Percentiles rank a stretch among this genome's conserved stretches.
Conservation (phyloP, 1,140 invertebrate species). For the Lasioglossum albipes region DNA sequence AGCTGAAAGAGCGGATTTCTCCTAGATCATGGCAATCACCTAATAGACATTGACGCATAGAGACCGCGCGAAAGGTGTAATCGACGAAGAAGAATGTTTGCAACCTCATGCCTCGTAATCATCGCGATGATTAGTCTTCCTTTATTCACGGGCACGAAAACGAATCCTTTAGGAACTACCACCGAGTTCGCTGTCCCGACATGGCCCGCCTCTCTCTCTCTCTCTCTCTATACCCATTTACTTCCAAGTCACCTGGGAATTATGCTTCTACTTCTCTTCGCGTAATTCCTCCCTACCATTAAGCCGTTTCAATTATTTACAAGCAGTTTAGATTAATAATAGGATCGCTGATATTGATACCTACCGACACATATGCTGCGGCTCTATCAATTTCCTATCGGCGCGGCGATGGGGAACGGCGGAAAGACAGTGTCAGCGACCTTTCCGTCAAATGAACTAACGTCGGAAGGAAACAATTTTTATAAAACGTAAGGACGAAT, state of each 20-base stretch:
- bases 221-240: conserved; percentile 40
- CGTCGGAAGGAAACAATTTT: too few species aligned
- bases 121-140: conserved; percentile 63
- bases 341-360: conserved; percentile 62
- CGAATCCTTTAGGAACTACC: conserved; percentile 62
- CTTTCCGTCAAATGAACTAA: too few species aligned
- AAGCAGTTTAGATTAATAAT: conserved; percentile 73
- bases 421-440: too few species aligned
- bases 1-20: neutral
- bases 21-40: conserved; percentile 16
- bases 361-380: neutral
- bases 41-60: conserved; percentile 35
- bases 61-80: conserved; percentile 35
- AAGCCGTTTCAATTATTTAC: conserved; percentile 72
- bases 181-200: conserved; percentile 44
- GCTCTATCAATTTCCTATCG: neutral
- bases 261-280: conserved; percentile 64
- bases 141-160: conserved; percentile 55
- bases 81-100: conserved; percentile 32
- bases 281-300: conserved; percentile 72
- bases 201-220: neutral
- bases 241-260: conserved; percentile 71
- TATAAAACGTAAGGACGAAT: too few species aligned
- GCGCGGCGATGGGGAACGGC: too few species aligned
- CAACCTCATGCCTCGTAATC: conserved; percentile 63